phyloP scores from a whole-genome alignment of 2,888 invertebrate species.

The Drosophila macrospina region DNA sequence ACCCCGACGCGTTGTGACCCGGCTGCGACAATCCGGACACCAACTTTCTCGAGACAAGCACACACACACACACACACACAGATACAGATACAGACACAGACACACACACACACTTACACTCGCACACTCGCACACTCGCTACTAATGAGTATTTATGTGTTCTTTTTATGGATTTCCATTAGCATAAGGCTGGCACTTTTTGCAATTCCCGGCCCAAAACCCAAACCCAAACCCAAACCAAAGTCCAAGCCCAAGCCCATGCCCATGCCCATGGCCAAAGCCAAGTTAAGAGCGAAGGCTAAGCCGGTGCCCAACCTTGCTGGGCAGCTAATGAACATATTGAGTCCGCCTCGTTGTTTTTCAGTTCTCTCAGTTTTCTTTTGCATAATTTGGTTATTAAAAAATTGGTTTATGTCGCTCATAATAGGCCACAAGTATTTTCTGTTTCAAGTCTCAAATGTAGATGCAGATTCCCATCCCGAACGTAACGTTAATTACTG shows the following conservation, averaged over 20 bases:
- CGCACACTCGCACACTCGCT: conserved; percentile 9
- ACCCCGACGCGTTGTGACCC: conserved; percentile 54
- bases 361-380: conserved; percentile 42
- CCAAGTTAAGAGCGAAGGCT: conserved; percentile 8
- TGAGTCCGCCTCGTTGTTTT: conserved; percentile 39
- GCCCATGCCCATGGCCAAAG: conserved; percentile 7
- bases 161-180: conserved; percentile 78
- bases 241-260: conserved; percentile 14
- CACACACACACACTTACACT: conserved; percentile 10
- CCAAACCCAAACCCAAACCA: conserved; percentile 5
- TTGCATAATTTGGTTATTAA: conserved; percentile 78
- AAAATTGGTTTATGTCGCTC: conserved; percentile 74
- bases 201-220: conserved; percentile 33
- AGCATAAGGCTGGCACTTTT: conserved; percentile 60
- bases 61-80: conserved; percentile 8
- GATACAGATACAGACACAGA: no score
- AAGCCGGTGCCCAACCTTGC: conserved; percentile 18
- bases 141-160: conserved; percentile 75
- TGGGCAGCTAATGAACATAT: conserved; percentile 59
- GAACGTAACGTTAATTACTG: conserved; percentile 49
- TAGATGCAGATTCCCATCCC: conserved; percentile 17
- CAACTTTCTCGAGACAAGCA: conserved; percentile 54
- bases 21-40: conserved; percentile 34
- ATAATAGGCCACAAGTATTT: conserved; percentile 62
- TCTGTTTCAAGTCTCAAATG: conserved; percentile 15